Base-by-base conservation (phyloP, 35 echinoderm and acorn worm genomes). In the Ophioderma brevispina region DNA sequence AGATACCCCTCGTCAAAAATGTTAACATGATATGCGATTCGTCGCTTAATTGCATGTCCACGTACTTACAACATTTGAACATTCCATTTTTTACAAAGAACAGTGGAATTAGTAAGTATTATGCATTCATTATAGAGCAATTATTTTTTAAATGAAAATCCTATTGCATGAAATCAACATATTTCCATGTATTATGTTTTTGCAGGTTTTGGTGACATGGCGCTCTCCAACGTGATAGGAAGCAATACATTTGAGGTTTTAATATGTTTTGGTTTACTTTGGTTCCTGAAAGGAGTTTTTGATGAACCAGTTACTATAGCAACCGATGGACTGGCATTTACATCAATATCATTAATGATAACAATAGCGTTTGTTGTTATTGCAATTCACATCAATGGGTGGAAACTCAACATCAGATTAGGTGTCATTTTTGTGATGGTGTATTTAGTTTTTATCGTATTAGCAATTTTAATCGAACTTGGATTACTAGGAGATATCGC, bases 171-270 rank as follows among this genome's bases (percentile, higher is more conserved):
- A n/a, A n/a, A n/a, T n/a, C n/a, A n/a, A n/a, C n/a, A n/a, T n/a
- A n/a, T n/a, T n/a, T n/a, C n/a, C n/a, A n/a, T n/a, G n/a, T n/a
- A n/a, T n/a, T n/a, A n/a, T n/a, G n/a, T n/a, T n/a, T n/a, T n/a
- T n/a, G 8, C 56, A 98, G 96, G 93, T 37, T 90, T 85, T 56
- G 96, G 87, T 76, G 93, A 98, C 36, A 98, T 98, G 96, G 96
- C 96, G 5, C 84, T 98, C 17, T 85, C 96, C 2, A 98, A 98
- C 80, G 94, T 98, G n/a, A n/a, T 59, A 93, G n/a, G n/a, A n/a
- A n/a, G n/a, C n/a, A n/a, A n/a, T n/a, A n/a, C n/a, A n/a, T n/a
- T n/a, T n/a, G n/a, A 98, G 39, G 90, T 95, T 23, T 95, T 92
- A 39, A 80, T 95, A 11, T 98, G 96, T 46, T 90, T 98, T 14